These are phyloP conservation scores for Diaphora mendica DNA, from an alignment of 2,888 invertebrate genomes.

Conservation along the genomic window DNA sequence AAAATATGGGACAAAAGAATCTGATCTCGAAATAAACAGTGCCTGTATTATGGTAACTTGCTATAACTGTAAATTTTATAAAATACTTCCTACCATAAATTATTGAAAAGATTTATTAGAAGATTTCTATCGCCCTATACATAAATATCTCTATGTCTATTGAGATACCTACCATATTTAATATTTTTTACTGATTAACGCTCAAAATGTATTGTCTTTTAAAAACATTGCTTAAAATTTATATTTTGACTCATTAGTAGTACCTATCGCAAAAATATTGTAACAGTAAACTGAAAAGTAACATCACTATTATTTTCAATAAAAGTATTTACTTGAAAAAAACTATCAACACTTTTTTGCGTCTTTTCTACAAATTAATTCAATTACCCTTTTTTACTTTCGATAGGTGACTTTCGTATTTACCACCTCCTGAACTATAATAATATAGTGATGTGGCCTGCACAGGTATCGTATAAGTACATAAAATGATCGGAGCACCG, in stretches of 20 bases:
- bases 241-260: no score
- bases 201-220: not conserved
- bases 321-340: no score
- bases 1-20: not conserved
- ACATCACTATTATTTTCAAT: no score
- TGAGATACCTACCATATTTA: not conserved
- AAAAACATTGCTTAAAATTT: not conserved
- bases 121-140: no score
- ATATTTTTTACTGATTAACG: no score
- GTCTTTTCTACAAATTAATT: not conserved
- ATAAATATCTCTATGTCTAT: no score
- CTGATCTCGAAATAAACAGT: not conserved
- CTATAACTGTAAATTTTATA: not conserved
- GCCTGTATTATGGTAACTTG: not conserved
- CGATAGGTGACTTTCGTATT: not conserved
- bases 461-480: slow-evolving; percentile 55
- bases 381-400: not conserved
- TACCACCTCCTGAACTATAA: slow-evolving; percentile 62
- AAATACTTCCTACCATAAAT: not conserved
- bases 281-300: no score
- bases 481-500: slow-evolving; percentile 77
- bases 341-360: not conserved
- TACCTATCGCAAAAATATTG: no score
- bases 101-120: not conserved
- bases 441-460: slow-evolving; percentile 73